phyloP scores from a whole-genome alignment of 1,140 invertebrate genomes.

The Sitodiplosis mosellana region DNA sequence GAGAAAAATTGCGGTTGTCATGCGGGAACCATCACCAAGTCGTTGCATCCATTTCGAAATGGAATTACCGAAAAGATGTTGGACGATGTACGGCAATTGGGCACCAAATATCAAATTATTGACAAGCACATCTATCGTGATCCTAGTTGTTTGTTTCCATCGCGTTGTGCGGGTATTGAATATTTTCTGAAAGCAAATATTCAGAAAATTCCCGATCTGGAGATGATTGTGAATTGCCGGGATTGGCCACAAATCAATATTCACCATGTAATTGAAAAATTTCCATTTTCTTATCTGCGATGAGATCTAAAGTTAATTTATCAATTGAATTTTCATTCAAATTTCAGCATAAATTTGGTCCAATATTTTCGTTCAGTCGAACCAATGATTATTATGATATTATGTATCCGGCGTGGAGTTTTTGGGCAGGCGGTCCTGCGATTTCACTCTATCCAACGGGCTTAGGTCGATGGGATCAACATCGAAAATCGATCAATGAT shows the following conservation, averaged over 20 bases:
- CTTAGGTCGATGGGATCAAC: slow-evolving; percentile 80
- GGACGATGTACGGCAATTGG: slow-evolving; percentile 35
- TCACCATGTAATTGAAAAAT: slow-evolving; percentile 28
- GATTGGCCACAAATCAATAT: slow-evolving; percentile 79
- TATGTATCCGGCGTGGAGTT: slow-evolving; percentile 92
- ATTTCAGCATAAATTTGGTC: slow-evolving; percentile 25
- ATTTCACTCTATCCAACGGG: slow-evolving; percentile 84
- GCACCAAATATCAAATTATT: slow-evolving; percentile 54
- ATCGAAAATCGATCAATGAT: slow-evolving; percentile 48
- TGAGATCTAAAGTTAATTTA: no score
- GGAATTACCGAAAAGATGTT: slow-evolving; percentile 48
- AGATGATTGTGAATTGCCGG: slow-evolving; percentile 73
- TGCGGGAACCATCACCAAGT: slow-evolving; percentile 31
- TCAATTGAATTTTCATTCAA: no score
- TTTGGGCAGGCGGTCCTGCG: slow-evolving; percentile 94
- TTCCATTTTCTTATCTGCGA: slow-evolving; percentile 15
- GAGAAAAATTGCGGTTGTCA: no score
- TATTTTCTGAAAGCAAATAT: slow-evolving; percentile 66
- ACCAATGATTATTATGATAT: slow-evolving; percentile 74
- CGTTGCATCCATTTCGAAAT: slow-evolving; percentile 46
- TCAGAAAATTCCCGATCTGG: slow-evolving; percentile 58
- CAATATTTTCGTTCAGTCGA: slow-evolving; percentile 92
- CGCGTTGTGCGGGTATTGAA: slow-evolving; percentile 78
- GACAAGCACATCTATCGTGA: slow-evolving; percentile 64
- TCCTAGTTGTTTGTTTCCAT: slow-evolving; percentile 75